phyloP scores from a whole-genome alignment of 2,888 invertebrate species.

The Mylabris sibirica region DNA sequence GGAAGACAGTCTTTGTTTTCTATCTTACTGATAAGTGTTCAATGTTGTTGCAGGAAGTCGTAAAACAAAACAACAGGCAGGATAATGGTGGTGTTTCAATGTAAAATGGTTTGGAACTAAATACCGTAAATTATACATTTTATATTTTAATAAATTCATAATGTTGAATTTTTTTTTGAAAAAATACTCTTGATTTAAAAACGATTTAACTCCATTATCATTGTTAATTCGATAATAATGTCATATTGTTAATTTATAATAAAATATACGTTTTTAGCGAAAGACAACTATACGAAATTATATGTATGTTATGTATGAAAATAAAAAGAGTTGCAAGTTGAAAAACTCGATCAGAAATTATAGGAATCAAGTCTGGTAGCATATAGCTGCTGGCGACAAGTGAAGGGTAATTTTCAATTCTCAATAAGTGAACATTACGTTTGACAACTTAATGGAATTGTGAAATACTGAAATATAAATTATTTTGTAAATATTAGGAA shows the following conservation, averaged over 20 bases:
- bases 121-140: constrained; percentile 12
- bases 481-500: not conserved
- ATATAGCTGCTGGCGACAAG: constrained; percentile 5
- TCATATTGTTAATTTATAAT: not conserved
- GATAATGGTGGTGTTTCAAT: constrained; percentile 5
- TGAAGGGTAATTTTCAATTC: constrained; percentile 14
- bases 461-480: not conserved
- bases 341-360: constrained; percentile 14
- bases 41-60: constrained; percentile 14
- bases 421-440: constrained; percentile 6
- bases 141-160: constrained; percentile 12
- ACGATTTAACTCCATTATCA: constrained; percentile 8
- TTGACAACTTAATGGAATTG: constrained; percentile 15
- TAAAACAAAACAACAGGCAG: constrained; percentile 14
- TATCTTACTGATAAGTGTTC: constrained; percentile 2
- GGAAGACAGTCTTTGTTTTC: constrained; percentile 9
- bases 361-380: constrained; percentile 10
- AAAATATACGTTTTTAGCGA: not conserved
- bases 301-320: not conserved
- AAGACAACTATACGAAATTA: not conserved
- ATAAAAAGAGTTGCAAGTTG: not conserved
- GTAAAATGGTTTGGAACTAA: constrained; percentile 12
- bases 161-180: not conserved
- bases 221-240: constrained; percentile 1
- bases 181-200: not conserved